Base-by-base conservation (phyloP, 92 coral and sea anemone genomes). In the Bergia sp. region DNA sequence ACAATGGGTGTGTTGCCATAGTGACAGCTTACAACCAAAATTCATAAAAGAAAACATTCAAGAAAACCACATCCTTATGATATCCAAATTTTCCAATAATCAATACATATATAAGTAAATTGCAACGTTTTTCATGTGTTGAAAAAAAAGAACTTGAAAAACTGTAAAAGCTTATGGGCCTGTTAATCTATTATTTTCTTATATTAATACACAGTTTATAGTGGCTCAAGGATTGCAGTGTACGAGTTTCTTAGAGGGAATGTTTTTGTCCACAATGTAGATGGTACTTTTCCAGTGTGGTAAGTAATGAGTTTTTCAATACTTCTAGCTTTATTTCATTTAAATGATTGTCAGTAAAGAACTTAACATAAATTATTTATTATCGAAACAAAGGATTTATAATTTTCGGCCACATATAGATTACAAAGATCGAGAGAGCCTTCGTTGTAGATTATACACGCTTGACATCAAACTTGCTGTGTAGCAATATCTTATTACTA, bases 191-290 rank as follows among this genome's bases (percentile, higher is more conserved):
- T 53, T 53, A 18, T 53, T 15, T 53, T 53, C 58, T 53, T 11
- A 53, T 53, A 53, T 53, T 18, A 53, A 53, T 53, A 18, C 10
- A 53, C 85, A 95, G 98, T 94, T 3, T 96, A 96, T 84, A 94
- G 96, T 16, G 98, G 98, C 69, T 96, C 98, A 49, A 87, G 98
- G 72, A 96, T 96, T 96, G 94, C 96, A 83, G 94, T 95, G 4
- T 96, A 96, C 84, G 98, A 96, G 80, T 94, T 94, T 88, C 91
- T 96, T 18, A 92, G 98, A 11, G 95, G 95, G 88, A 96, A 92
- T 66, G 96, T 94, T 12, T 86, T 96, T 39, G 89, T 86, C 73
- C 92, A 96, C 80, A 92, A 94, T 86, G 72, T 76, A 79, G 98
- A 93, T 92, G 98, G 98, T 13, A 80, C 88, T 65, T 96, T 96